Conservation (phyloP, 1,140 invertebrate genomes). For the Zeugodacus cucurbitae region DNA sequence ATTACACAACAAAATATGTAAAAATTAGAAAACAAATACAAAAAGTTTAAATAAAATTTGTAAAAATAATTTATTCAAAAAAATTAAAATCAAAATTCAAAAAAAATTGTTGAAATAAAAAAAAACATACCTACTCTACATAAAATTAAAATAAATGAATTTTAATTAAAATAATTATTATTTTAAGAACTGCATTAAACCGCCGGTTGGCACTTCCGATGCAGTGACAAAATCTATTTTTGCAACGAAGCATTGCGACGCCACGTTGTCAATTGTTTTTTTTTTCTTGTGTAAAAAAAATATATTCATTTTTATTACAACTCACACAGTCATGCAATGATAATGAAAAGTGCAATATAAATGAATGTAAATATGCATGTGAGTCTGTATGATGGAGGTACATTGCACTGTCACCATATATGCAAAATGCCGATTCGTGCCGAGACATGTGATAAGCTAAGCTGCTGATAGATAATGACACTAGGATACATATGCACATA, state of each 20-base stretch:
- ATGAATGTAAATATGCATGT: not conserved
- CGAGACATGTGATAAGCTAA: constrained; percentile 28
- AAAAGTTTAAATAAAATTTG: too few species aligned
- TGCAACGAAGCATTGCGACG: not conserved
- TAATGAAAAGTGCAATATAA: not conserved
- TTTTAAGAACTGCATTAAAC: too few species aligned
- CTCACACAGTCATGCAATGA: not conserved
- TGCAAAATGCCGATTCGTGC: constrained; percentile 10
- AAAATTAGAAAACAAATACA: too few species aligned
- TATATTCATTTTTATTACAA: not conserved
- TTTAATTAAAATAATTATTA: not conserved
- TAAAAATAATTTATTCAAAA: too few species aligned
- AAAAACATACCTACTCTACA: too few species aligned
- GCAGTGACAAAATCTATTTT: not conserved
- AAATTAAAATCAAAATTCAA: not conserved
- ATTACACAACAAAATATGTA: too few species aligned
- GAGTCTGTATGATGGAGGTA: not conserved
- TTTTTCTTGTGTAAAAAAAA: not conserved
- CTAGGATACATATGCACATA: not conserved
- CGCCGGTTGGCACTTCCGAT: not conserved
- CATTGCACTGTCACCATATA: constrained; percentile 21
- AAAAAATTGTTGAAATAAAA: too few species aligned
- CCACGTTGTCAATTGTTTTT: not conserved
- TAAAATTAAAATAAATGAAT: not conserved
- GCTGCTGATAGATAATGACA: constrained; percentile 8